phyloP scores from a whole-genome alignment of 1,140 invertebrate species.

The Apocrypta bakeri region DNA sequence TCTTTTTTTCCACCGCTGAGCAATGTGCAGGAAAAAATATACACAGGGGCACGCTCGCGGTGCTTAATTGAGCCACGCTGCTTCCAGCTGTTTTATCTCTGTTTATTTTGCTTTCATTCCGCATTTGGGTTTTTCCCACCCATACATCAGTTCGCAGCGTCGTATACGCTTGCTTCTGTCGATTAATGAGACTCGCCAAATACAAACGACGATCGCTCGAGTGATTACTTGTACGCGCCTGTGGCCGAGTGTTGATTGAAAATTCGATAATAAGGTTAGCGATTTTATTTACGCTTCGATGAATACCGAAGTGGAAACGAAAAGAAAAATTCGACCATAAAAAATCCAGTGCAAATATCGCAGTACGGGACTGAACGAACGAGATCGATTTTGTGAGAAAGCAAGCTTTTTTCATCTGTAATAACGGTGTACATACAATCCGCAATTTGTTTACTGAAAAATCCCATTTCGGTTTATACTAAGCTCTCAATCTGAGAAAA shows the following conservation, averaged over 20 bases:
- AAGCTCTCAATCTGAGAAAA: background rate
- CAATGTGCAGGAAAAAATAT: background rate
- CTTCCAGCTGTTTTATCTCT: background rate
- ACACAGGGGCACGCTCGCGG: background rate
- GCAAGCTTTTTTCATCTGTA: no score
- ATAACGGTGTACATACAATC: no score
- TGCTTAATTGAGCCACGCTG: background rate
- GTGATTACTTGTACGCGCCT: background rate
- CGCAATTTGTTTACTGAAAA: no score
- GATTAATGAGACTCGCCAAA: background rate
- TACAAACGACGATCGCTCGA: background rate
- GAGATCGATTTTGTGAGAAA: no score
- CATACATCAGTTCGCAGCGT: background rate
- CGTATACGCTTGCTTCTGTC: background rate
- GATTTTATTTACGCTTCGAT: no score
- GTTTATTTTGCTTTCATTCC: background rate
- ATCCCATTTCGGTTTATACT: background rate
- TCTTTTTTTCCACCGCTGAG: background rate
- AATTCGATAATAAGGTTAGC: slow-evolving; percentile 20
- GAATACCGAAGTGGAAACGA: no score
- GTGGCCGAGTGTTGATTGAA: slow-evolving; percentile 21
- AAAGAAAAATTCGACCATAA: no score
- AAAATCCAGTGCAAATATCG: no score
- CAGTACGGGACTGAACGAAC: no score
- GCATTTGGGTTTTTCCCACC: background rate